These are phyloP conservation scores for Oreonectes daqikongensis DNA, from an alignment of 2,797 vertebrate species.

Conservation along the genomic window DNA sequence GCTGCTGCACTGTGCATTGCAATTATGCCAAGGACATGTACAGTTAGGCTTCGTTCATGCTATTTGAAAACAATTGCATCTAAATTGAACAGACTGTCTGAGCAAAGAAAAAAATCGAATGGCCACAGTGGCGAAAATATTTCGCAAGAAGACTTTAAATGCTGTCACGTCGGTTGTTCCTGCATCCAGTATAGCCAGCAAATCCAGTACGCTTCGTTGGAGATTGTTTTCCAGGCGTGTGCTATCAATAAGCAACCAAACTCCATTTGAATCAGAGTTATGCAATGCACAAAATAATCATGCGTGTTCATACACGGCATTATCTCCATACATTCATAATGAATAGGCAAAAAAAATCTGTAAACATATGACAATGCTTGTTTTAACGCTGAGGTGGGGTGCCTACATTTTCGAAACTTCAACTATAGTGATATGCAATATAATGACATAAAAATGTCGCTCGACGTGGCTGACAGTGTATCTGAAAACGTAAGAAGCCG, in stretches of 20 bases:
- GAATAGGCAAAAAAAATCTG: constrained; percentile 48
- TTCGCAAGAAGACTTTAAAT: constrained; percentile 56
- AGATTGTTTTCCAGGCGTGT: constrained; percentile 83
- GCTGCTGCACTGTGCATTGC: constrained; percentile 92
- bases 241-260: constrained; percentile 84
- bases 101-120: constrained; percentile 80
- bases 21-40: constrained; percentile 97
- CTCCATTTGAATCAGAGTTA: constrained; percentile 77
- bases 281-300: constrained; percentile 74
- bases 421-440: constrained; percentile 31
- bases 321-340: constrained; percentile 62
- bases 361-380: constrained; percentile 29
- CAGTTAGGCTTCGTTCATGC: constrained; percentile 96
- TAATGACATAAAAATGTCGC: constrained; percentile 40
- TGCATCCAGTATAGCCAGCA: constrained; percentile 53
- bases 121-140: constrained; percentile 79
- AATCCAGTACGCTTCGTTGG: constrained; percentile 75
- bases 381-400: constrained; percentile 38
- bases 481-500: constrained; percentile 41
- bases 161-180: constrained; percentile 70
- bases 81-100: constrained; percentile 85
- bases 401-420: constrained; percentile 28
- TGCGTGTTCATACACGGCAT: constrained; percentile 67
- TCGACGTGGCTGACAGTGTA: constrained; percentile 13
- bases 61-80: constrained; percentile 91